Evolutionary conservation across 2,797 vertebrate genomes (phyloP), one percentile per base, ranked within the genome.

Genomic region (Falco rusticolus): DNA sequence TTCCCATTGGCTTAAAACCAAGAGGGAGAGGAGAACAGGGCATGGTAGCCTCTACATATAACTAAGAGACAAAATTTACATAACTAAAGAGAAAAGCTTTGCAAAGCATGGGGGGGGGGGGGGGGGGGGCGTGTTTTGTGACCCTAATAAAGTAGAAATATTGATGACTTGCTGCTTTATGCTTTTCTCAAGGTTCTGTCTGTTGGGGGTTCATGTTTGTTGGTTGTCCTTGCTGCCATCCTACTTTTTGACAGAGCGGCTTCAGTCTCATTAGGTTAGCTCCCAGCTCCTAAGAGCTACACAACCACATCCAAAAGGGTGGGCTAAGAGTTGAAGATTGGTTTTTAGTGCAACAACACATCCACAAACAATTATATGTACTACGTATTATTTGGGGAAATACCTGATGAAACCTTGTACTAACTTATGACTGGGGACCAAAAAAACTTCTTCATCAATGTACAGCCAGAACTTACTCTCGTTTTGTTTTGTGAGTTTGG

Each of bases 261-360:
- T 59, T 17, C 25, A 1, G 3, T 8, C 33, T 39, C 5, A 0
- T 4, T 20, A 28, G 15, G 20, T 37, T 47, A 10, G 24, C 47
- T 50, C 37, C 41, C 50, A 65, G 50, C 54, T 74, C 29, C 34
- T 7, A 12, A 29, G 20, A 60, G 47, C 24, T 25, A 3, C 56
- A 6, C 10, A 61, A 3, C 28, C 26, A 5, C 12, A 16, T 31
- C 28, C 16, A 6, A 8, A 43, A 51, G 57, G 20, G 29, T 43
- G 34, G n/a, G 24, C 34, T 17, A 39, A 43, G 17, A 84, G 31
- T 11, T 41, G 41, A 43, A 64, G 19, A 57, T 28, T 0, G 1
- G 4, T 51, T 47, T 78, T 37, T 26, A 80, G 51, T 34, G 53
- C 21, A 74, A 11, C 6, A 13, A 16, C 69, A 37, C 33, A 29